Percentiles rank a stretch among this genome's conserved stretches.
phyloP scores from a whole-genome alignment of 2,888 invertebrate genomes.

The Ferdinandea cuprea region DNA sequence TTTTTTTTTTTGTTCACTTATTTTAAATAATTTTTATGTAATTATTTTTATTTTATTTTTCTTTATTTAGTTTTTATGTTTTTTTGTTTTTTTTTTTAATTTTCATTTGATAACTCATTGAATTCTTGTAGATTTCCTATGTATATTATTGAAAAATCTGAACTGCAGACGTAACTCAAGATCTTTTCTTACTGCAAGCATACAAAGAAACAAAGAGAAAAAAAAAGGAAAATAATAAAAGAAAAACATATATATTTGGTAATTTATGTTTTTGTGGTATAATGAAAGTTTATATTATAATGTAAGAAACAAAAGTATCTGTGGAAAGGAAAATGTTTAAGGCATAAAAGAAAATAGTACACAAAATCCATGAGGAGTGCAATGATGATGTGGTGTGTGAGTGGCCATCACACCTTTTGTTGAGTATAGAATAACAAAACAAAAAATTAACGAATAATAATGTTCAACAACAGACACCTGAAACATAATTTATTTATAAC shows the following conservation, averaged over 20 bases:
- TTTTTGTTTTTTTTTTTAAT: slow-evolving; percentile 71
- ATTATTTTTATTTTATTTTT: slow-evolving; percentile 73
- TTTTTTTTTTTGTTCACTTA: slow-evolving; percentile 40
- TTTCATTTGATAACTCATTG: slow-evolving; percentile 85
- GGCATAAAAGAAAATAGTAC: slow-evolving; percentile 22
- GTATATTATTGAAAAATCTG: slow-evolving; percentile 96
- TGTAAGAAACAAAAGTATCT: slow-evolving; percentile 61
- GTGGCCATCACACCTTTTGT: slow-evolving; percentile 38
- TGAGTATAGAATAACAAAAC: slow-evolving; percentile 17
- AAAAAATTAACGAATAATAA: slow-evolving; percentile 19
- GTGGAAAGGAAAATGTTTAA: slow-evolving; percentile 55
- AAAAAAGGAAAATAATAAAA: slow-evolving; percentile 77
- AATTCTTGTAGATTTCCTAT: slow-evolving; percentile 94
- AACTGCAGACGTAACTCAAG: slow-evolving; percentile 97
- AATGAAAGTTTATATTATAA: slow-evolving; percentile 38
- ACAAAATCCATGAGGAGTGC: slow-evolving; percentile 53
- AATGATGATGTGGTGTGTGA: slow-evolving; percentile 41
- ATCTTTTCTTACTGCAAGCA: slow-evolving; percentile 95
- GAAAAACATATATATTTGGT: slow-evolving; percentile 73
- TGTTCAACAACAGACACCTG: slow-evolving; percentile 69
- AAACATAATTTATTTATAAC: slow-evolving; percentile 24
- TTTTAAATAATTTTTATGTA: slow-evolving; percentile 71
- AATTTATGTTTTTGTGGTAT: slow-evolving; percentile 42
- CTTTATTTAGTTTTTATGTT: slow-evolving; percentile 75
- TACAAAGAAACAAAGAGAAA: slow-evolving; percentile 76